Evolutionary conservation across 2,113 vertebrate species (phyloP), one percentile per base, ranked within the genome.

Genomic region (Charina bottae): DNA sequence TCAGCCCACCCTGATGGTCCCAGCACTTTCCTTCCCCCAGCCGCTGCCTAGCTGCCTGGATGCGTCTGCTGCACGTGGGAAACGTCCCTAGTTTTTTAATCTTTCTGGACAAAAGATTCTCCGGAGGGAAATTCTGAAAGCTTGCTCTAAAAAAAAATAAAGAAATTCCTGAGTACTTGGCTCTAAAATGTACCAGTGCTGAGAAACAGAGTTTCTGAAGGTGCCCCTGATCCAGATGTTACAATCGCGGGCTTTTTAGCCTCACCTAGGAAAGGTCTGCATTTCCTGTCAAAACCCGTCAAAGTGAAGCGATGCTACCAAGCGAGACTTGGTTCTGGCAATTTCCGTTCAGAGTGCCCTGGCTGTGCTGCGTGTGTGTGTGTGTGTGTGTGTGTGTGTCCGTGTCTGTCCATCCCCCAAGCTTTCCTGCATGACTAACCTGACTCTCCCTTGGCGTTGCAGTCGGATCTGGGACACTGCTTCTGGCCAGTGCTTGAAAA

Each of bases 391-490:
- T n/a, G n/a, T 55, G 12, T 68, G 28, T 62, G 10, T 68, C 26
- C n/a, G 11, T 64, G 28, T 68, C 12, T 33, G 28, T 68, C 13
- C 0, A 21, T 68, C 62, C 42, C 58, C 62, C 2, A 2, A 33
- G 21, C 37, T 78, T n/a, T 64, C 0, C 49, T 87, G 24, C 64
- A 10, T 60, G 23, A 46, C 7, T 28, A 21, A 93, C 17, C 3
- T 17, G 37, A 1, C 0, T 0, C 42, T 68, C 56, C 84, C 2
- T 94, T 92, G 89, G 83, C 88, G 21, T 93, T 91, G 26, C 95
- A 99, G 99, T 93, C 99, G 99, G 92, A 99, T 99, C 97, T 99
- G 99, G 99, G 99, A 99, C 96, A 99, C 99, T 0, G 99, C 99
- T 1, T 99, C 99, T 0, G 99, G 99, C 7, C 99, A 99, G 98